phyloP scores from a whole-genome alignment of 2,797 vertebrate genomes.

The Aphelocoma californica region DNA sequence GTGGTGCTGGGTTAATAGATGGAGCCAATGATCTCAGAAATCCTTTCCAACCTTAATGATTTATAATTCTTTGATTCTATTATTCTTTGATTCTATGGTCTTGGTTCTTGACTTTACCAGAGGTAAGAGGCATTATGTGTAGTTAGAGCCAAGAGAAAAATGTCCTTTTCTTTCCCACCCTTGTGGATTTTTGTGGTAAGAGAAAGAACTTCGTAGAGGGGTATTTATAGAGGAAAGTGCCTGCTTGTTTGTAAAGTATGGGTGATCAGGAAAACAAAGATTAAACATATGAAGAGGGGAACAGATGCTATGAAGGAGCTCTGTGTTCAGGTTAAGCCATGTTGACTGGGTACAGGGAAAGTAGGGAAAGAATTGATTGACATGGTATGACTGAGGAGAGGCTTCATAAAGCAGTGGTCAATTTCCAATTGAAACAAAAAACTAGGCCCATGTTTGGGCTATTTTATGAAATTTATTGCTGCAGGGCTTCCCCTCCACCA shows the following conservation, averaged over 20 bases:
- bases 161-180: accelerated
- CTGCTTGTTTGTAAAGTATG: not conserved
- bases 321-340: accelerated
- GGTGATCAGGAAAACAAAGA: not conserved
- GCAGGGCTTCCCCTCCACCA: not conserved
- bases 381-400: not conserved
- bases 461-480: not conserved
- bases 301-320: not conserved
- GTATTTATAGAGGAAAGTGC: not conserved
- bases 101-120: not conserved
- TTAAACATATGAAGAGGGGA: not conserved
- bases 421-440: not conserved
- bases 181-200: not conserved
- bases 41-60: not conserved
- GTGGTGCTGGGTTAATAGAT: not conserved
- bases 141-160: not conserved
- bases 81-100: not conserved
- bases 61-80: not conserved
- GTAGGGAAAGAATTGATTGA: not conserved
- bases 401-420: not conserved
- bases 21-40: not conserved
- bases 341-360: not conserved
- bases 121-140: not conserved
- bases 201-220: not conserved
- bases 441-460: not conserved